These are phyloP conservation scores for Stictonetta naevosa DNA, from an alignment of 2,113 vertebrate genomes.

Conservation along the genomic window DNA sequence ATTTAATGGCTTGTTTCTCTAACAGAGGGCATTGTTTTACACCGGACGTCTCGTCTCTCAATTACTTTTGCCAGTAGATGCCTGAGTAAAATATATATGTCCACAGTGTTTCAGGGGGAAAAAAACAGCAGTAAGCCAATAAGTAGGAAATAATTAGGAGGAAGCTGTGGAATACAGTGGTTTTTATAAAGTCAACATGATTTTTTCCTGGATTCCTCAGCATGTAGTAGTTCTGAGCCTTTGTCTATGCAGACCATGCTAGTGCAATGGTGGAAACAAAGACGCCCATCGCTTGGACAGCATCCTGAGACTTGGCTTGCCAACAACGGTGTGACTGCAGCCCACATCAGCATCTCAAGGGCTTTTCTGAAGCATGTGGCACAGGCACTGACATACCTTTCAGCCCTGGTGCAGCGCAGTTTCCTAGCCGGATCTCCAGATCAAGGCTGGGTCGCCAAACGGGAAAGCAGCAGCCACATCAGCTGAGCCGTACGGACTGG, in stretches of 20 bases:
- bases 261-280: background rate
- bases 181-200: background rate
- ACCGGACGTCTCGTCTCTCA: background rate
- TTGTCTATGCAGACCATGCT: background rate
- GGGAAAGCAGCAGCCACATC: background rate
- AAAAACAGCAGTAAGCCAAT: background rate
- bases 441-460: background rate
- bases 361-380: background rate
- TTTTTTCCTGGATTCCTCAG: background rate
- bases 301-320: background rate
- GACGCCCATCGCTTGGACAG: background rate
- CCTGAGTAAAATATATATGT: background rate
- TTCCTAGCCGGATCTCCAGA: background rate
- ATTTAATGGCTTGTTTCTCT: background rate
- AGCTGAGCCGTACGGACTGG: background rate
- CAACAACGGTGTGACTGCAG: background rate
- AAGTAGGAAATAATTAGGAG: background rate
- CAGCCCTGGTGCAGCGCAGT: background rate
- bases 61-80: background rate
- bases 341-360: background rate
- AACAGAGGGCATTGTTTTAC: slow-evolving; percentile 23
- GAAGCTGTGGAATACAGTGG: background rate
- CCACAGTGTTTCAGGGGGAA: background rate
- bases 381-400: background rate
- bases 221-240: background rate